Percentiles rank a stretch among this genome's conserved stretches.
These are phyloP conservation scores for Lethrus apterus DNA, from an alignment of 1,140 invertebrate genomes.

Conservation along the genomic window DNA sequence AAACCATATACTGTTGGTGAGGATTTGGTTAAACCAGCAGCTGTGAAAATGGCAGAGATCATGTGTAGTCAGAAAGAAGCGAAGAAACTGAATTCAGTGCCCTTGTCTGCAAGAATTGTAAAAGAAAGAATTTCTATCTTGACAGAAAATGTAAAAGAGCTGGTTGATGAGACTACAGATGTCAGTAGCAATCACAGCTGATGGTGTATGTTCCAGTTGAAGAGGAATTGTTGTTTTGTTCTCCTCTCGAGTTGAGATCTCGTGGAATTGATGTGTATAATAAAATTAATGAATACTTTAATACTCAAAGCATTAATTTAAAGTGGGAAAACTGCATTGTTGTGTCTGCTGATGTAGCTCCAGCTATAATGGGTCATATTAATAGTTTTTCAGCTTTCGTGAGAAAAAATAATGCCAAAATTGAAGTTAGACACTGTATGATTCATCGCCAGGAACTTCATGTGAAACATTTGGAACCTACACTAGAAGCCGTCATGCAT, in stretches of 20 bases:
- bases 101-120: slow-evolving; percentile 25
- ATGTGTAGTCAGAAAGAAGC: slow-evolving; percentile 23
- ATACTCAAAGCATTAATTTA: slow-evolving; percentile 20
- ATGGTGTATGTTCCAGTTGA: slow-evolving; percentile 24
- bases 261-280: slow-evolving; percentile 19
- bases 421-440: slow-evolving; percentile 27
- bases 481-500: slow-evolving; percentile 25
- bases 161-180: slow-evolving; percentile 17
- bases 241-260: slow-evolving; percentile 21
- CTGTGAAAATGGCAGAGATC: slow-evolving; percentile 22
- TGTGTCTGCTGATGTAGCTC: slow-evolving; percentile 14
- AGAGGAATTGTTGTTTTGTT: slow-evolving; percentile 19
- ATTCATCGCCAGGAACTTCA: slow-evolving; percentile 23
- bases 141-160: no score
- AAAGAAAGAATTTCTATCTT: slow-evolving; percentile 20
- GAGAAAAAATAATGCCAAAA: slow-evolving; percentile 21
- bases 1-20: slow-evolving; percentile 24
- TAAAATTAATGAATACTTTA: slow-evolving; percentile 19
- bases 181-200: slow-evolving; percentile 22
- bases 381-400: slow-evolving; percentile 19
- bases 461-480: slow-evolving; percentile 24
- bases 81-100: slow-evolving; percentile 27
- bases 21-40: slow-evolving; percentile 24
- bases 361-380: slow-evolving; percentile 19
- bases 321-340: slow-evolving; percentile 18